These are phyloP conservation scores for Melanocharis versteri DNA, from an alignment of 2,113 vertebrate species.

Conservation along the genomic window DNA sequence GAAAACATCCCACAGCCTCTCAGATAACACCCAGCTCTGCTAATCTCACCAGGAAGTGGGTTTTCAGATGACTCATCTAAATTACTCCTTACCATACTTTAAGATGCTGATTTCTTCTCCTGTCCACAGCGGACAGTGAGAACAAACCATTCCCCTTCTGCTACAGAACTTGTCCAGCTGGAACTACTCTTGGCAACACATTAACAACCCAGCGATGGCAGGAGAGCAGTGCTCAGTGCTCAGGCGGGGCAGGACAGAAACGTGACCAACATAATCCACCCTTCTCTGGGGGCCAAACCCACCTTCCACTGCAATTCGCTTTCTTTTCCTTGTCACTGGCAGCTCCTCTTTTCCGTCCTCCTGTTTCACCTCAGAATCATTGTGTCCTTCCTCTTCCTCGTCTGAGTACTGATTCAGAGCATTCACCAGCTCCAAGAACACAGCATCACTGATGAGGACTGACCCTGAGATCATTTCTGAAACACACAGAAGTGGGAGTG, in stretches of 20 bases:
- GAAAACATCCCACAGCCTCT: neutral
- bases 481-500: neutral
- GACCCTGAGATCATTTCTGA: conserved; percentile 82
- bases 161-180: neutral
- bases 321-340: conserved; percentile 77
- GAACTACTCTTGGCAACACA: fast-evolving
- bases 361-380: conserved; percentile 69
- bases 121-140: neutral
- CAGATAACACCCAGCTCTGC: neutral
- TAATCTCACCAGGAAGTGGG: neutral
- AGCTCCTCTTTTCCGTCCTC: conserved; percentile 78
- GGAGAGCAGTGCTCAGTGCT: neutral
- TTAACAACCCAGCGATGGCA: neutral
- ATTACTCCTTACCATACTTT: neutral
- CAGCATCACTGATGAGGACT: conserved; percentile 91
- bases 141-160: neutral
- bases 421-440: conserved; percentile 94
- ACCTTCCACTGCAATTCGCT: conserved; percentile 73
- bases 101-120: neutral
- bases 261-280: fast-evolving
- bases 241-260: neutral
- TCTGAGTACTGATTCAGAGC: conserved; percentile 91
- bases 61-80: neutral
- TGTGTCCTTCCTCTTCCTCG: conserved; percentile 87
- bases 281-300: neutral